Evolutionary conservation across 2,888 invertebrate genomes (phyloP).

Genomic region (Campoplex nolae): DNA sequence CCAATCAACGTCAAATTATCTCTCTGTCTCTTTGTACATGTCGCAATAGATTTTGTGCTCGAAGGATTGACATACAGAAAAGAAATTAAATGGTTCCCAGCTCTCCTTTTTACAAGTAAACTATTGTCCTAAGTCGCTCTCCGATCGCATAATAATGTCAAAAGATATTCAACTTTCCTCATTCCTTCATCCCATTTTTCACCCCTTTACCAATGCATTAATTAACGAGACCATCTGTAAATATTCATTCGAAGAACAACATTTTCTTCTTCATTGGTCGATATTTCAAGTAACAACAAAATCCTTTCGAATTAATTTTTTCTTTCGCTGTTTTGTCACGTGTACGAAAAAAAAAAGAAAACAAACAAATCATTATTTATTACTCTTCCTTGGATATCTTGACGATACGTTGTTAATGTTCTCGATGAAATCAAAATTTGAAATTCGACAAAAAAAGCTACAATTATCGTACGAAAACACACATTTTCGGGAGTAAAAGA

Average conservation of each 20-base stretch:
- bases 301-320: conserved; percentile 22
- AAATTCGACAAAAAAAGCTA: conserved; percentile 3
- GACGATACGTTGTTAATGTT: conserved; percentile 7
- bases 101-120: conserved; percentile 50
- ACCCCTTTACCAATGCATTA: background rate
- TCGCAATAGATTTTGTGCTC: conserved; percentile 69
- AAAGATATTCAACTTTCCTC: conserved; percentile 53
- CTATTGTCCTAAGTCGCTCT: conserved; percentile 69
- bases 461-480: background rate
- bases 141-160: conserved; percentile 81
- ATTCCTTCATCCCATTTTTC: conserved; percentile 5
- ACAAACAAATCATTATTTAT: background rate
- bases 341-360: background rate
- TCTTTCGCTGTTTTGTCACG: conserved; percentile 14
- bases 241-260: conserved; percentile 40
- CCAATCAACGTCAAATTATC: conserved; percentile 49
- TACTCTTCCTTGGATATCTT: conserved; percentile 2
- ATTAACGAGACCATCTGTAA: conserved; percentile 44
- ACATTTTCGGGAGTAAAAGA: conserved; percentile 9
- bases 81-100: conserved; percentile 22
- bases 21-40: conserved; percentile 77
- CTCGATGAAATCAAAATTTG: conserved; percentile 3
- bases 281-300: background rate
- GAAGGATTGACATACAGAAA: conserved; percentile 40
- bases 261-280: background rate